These are phyloP conservation scores for Periparus ater DNA, from an alignment of 2,797 vertebrate genomes.

Conservation along the genomic window DNA sequence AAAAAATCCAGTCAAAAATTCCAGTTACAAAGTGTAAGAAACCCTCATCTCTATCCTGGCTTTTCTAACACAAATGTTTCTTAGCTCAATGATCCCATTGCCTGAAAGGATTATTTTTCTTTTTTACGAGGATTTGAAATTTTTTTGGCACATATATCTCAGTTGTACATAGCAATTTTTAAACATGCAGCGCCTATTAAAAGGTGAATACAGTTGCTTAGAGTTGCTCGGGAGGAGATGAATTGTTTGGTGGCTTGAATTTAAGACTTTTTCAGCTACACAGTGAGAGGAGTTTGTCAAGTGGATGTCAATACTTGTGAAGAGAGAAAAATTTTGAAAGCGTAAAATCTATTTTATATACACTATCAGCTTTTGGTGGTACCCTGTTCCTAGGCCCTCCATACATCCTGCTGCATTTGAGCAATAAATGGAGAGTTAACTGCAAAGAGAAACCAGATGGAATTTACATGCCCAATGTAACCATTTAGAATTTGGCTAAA, in stretches of 20 bases:
- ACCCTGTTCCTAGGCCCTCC: not conserved
- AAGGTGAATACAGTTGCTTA: not conserved
- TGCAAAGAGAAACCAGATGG: not conserved
- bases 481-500: not conserved
- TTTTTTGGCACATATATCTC: not conserved
- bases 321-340: not conserved
- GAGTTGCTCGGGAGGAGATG: not conserved
- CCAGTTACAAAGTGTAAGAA: not conserved
- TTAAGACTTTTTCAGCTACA: not conserved
- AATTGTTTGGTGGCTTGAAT: not conserved
- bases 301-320: not conserved
- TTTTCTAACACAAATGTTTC: not conserved
- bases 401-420: not conserved
- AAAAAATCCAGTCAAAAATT: not conserved
- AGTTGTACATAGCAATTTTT: not conserved
- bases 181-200: not conserved
- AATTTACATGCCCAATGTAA: not conserved
- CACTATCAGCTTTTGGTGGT: not conserved
- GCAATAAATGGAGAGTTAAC: not conserved
- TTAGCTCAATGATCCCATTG: not conserved
- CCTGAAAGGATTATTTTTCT: not conserved
- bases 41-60: not conserved
- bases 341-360: not conserved
- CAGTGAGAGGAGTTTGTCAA: not conserved
- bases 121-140: not conserved